These are phyloP conservation scores for Thera britannica DNA, from an alignment of 2,888 invertebrate species.

Conservation along the genomic window DNA sequence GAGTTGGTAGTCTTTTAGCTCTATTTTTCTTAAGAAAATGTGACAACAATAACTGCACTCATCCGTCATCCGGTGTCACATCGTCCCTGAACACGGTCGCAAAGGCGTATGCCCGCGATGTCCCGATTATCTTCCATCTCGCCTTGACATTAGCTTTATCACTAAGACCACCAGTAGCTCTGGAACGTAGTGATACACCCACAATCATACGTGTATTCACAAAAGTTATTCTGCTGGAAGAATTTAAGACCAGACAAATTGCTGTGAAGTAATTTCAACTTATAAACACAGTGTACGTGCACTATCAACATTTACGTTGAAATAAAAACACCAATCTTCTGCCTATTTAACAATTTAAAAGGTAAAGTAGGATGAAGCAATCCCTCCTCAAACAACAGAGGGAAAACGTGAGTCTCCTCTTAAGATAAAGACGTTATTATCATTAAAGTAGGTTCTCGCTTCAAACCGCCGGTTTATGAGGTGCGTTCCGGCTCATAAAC, in stretches of 20 bases:
- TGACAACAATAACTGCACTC: conserved; percentile 22
- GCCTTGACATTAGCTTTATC: conserved; percentile 45
- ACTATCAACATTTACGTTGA: conserved; percentile 14
- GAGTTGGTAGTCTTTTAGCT: background rate
- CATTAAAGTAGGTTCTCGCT: conserved; percentile 48
- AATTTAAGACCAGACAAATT: background rate
- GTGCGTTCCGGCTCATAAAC: conserved; percentile 69
- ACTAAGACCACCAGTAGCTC: conserved; percentile 34
- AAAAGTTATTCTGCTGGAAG: background rate
- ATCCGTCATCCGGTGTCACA: conserved; percentile 41
- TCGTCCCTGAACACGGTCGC: conserved; percentile 26
- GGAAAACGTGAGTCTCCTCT: conserved; percentile 41
- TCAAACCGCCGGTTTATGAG: conserved; percentile 43
- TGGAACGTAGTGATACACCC: conserved; percentile 28
- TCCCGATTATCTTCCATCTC: conserved; percentile 45
- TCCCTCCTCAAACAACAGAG: conserved; percentile 38
- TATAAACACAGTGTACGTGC: background rate
- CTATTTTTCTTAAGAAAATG: conserved; percentile 13
- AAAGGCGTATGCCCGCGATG: conserved; percentile 30
- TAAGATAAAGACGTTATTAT: conserved; percentile 48
- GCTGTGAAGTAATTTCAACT: background rate
- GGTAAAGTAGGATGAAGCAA: conserved; percentile 40
- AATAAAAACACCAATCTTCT: conserved; percentile 31
- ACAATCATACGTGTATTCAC: conserved; percentile 14
- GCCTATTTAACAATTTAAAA: conserved; percentile 35